phyloP scores from a whole-genome alignment of 2,888 invertebrate genomes.

The Hemistola chrysoprasaria region DNA sequence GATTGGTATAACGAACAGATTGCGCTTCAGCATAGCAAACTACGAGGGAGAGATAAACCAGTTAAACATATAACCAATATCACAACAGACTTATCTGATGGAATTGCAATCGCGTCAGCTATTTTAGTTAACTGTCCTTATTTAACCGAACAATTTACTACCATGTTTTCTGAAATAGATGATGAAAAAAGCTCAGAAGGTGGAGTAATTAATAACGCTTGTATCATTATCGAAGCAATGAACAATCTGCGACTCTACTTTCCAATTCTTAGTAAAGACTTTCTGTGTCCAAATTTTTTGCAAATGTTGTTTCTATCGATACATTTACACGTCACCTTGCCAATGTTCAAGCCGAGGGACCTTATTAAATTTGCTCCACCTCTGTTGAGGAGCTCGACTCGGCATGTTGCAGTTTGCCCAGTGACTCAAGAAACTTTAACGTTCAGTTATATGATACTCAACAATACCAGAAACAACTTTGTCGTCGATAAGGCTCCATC shows the following conservation, averaged over 20 bases:
- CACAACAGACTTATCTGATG: conserved; percentile 77
- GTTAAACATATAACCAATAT: conserved; percentile 65
- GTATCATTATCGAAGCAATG: conserved; percentile 79
- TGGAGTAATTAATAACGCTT: conserved; percentile 80
- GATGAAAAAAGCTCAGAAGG: conserved; percentile 56
- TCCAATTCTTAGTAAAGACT: conserved; percentile 73
- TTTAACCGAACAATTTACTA: conserved; percentile 64
- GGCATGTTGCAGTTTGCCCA: conserved; percentile 64
- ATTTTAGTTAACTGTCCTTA: conserved; percentile 83
- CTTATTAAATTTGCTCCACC: conserved; percentile 68
- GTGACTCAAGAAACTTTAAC: conserved; percentile 61
- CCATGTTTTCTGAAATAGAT: conserved; percentile 66
- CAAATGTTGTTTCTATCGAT: conserved; percentile 82
- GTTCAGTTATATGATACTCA: conserved; percentile 56
- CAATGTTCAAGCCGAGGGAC: conserved; percentile 73
- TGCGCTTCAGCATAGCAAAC: conserved; percentile 43
- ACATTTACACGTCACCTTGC: conserved; percentile 80
- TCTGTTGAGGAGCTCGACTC: conserved; percentile 61
- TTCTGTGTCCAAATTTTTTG: conserved; percentile 77
- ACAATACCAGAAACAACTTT: conserved; percentile 58
- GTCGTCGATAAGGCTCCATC: conserved; percentile 58
- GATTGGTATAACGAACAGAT: conserved; percentile 67
- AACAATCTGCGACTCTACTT: conserved; percentile 79
- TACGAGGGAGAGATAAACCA: conserved; percentile 41
- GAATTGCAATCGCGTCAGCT: conserved; percentile 78